Evolutionary conservation across 2,888 invertebrate genomes (phyloP).

Genomic region (Oxycera nigricornis): DNA sequence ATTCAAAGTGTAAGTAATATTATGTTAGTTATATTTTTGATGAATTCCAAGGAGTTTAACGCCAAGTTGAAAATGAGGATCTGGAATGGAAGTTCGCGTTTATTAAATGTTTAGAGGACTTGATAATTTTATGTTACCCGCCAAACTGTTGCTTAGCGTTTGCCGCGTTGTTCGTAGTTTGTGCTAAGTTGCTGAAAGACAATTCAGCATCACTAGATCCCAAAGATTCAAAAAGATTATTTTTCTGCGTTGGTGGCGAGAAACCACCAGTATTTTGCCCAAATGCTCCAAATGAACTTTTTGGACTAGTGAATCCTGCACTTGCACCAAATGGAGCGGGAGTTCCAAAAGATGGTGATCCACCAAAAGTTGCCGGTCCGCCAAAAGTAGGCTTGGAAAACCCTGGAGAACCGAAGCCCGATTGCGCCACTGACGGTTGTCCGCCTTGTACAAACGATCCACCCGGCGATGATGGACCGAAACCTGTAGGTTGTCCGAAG

Average conservation of each 20-base stretch:
- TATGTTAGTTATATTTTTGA: neutral
- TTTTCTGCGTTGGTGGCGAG: slow-evolving; percentile 36
- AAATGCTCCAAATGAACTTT: slow-evolving; percentile 57
- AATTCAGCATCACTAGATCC: slow-evolving; percentile 55
- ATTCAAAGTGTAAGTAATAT: neutral
- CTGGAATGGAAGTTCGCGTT: slow-evolving; percentile 30
- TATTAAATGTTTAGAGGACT: neutral
- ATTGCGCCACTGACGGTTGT: slow-evolving; percentile 53
- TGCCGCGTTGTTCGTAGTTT: slow-evolving; percentile 53
- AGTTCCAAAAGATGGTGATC: slow-evolving; percentile 56
- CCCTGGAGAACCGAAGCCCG: slow-evolving; percentile 56
- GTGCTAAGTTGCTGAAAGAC: slow-evolving; percentile 61
- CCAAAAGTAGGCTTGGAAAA: slow-evolving; percentile 49
- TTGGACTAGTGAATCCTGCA: slow-evolving; percentile 56
- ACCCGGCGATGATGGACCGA: slow-evolving; percentile 29
- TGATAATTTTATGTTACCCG: slow-evolving; percentile 50
- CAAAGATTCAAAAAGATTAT: slow-evolving; percentile 45
- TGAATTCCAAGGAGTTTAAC: slow-evolving; percentile 25
- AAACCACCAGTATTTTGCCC: slow-evolving; percentile 48
- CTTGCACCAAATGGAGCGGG: slow-evolving; percentile 59
- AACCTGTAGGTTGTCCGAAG: slow-evolving; percentile 31
- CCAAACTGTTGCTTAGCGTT: slow-evolving; percentile 59
- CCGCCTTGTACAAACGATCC: slow-evolving; percentile 53
- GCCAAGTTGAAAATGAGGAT: slow-evolving; percentile 46
- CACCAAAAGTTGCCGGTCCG: slow-evolving; percentile 50